Evolutionary conservation across 2,888 invertebrate genomes (phyloP), one percentile per base, ranked within the genome.

Genomic region (Pseudoips prasinana): DNA sequence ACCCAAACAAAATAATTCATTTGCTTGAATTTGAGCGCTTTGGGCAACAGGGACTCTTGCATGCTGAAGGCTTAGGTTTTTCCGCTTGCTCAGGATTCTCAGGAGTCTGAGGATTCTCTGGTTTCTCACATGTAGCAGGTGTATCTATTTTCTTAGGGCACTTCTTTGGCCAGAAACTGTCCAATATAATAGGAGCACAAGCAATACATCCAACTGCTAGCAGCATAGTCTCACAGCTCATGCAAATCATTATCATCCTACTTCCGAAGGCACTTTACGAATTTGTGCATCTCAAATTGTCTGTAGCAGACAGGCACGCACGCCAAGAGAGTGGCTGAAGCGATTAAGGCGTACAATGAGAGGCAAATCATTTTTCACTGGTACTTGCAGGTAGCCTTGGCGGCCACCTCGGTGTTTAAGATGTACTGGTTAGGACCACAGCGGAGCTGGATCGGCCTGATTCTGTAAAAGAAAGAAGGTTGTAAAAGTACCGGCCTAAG

Each of bases 361-460:
- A 84, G 67, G 72, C 85, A 85, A 78, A 85, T 80, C 86, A 86
- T 86, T 47, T 76, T 80, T 72, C 42, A 51, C 26, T 22, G 17
- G 32, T 43, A 31, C 14, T 14, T 2, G 14, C 14, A 14, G 14
- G 14, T 14, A 14, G 14, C 14, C 14, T 14, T 14, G 8, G 9
- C 27, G 45, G 34, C 46, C 36, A 33, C 39, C 19, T 25, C 30
- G 17, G 17, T 9, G 29, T 6, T 28, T 25, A 10, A 24, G 10
- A 22, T 31, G n/a, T n/a, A n/a, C 3, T 14, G 14, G 14, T 10
- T 18, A 10, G 7, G 10, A 18, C 7, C 10, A 28, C 29, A 29
- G 33, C 25, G 9, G 9, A 8, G 28, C 24, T 36, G 30, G 8
- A 22, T 3, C 14, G 10, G 7, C n/a, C 3, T 10, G 25, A 28